Percentiles rank a stretch among this genome's conserved stretches.
phyloP scores from a whole-genome alignment of 2,888 invertebrate genomes.

The Ormyrus thymus region DNA sequence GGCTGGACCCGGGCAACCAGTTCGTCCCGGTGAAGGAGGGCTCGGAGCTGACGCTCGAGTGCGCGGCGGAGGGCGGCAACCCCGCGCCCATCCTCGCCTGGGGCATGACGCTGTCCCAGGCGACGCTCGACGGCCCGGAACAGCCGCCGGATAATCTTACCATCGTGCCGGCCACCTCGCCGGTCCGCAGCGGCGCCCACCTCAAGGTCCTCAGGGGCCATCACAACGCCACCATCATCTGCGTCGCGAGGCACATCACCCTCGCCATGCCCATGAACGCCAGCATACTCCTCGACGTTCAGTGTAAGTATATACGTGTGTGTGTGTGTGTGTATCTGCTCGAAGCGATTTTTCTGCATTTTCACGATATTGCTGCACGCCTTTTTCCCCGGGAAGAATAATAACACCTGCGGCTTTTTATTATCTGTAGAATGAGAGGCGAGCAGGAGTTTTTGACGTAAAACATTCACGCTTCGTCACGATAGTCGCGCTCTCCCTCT shows the following conservation, averaged over 20 bases:
- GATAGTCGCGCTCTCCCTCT: slow-evolving; percentile 18
- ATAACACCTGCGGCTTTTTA: too few relatives aligned
- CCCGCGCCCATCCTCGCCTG: slow-evolving; percentile 82
- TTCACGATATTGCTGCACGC: too few relatives aligned
- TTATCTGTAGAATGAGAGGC: too few relatives aligned
- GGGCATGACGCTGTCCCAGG: slow-evolving; percentile 79
- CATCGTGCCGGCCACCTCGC: slow-evolving; percentile 67
- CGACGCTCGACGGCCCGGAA: slow-evolving; percentile 72
- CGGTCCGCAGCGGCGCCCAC: slow-evolving; percentile 79
- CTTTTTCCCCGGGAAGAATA: too few relatives aligned
- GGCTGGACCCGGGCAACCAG: slow-evolving; percentile 89
- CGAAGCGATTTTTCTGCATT: too few relatives aligned
- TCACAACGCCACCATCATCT: slow-evolving; percentile 90
- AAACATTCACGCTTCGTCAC: slow-evolving; percentile 38
- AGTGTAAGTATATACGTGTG: slow-evolving; percentile 78
- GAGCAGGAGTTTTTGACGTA: slow-evolving; percentile 20
- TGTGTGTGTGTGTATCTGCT: too few relatives aligned
- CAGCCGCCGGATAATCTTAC: slow-evolving; percentile 72
- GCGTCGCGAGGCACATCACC: slow-evolving; percentile 85
- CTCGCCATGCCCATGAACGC: slow-evolving; percentile 78
- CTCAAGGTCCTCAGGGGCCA: slow-evolving; percentile 87
- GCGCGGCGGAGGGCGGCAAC: slow-evolving; percentile 90
- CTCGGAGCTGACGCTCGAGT: slow-evolving; percentile 87
- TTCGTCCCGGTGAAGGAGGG: slow-evolving; percentile 92
- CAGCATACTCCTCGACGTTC: slow-evolving; percentile 80